Conservation (phyloP, 2,797 vertebrate species). For the Gadopsis marmoratus region DNA sequence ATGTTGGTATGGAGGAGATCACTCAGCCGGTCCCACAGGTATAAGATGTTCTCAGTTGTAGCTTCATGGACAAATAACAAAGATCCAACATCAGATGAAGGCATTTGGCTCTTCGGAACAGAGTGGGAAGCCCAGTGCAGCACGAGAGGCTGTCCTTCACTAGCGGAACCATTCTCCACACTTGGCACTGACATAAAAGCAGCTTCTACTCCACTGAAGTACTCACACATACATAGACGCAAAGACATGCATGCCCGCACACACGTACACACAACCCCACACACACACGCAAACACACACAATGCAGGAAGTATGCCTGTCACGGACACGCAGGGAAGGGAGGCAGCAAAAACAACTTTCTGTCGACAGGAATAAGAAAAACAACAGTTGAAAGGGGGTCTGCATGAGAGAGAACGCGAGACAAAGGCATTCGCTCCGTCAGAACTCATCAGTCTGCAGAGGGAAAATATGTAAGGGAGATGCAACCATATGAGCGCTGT, state of each 20-base stretch:
- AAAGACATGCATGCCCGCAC: constrained; percentile 46
- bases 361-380: constrained; percentile 85
- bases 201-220: constrained; percentile 77
- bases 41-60: constrained; percentile 86
- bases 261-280: constrained; percentile 39
- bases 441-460: constrained; percentile 78
- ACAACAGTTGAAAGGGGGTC: constrained; percentile 80
- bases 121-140: constrained; percentile 82
- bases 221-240: constrained; percentile 70
- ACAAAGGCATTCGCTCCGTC: constrained; percentile 76
- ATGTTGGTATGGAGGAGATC: constrained; percentile 76
- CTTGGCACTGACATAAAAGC: constrained; percentile 88
- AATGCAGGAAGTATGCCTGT: constrained; percentile 82
- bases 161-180: constrained; percentile 81
- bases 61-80: constrained; percentile 88
- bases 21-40: constrained; percentile 78
- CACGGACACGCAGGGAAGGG: constrained; percentile 77
- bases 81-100: constrained; percentile 84
- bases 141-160: constrained; percentile 81
- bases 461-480: constrained; percentile 75
- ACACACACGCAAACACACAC: constrained; percentile 53
- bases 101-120: constrained; percentile 83
- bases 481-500: constrained; percentile 75
- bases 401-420: constrained; percentile 70
- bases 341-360: constrained; percentile 84